A percentile compares a stretch with the other conserved stretches of the same genome.
phyloP scores from a whole-genome alignment of 2,797 vertebrate genomes.

The Sorex maritimensis region DNA sequence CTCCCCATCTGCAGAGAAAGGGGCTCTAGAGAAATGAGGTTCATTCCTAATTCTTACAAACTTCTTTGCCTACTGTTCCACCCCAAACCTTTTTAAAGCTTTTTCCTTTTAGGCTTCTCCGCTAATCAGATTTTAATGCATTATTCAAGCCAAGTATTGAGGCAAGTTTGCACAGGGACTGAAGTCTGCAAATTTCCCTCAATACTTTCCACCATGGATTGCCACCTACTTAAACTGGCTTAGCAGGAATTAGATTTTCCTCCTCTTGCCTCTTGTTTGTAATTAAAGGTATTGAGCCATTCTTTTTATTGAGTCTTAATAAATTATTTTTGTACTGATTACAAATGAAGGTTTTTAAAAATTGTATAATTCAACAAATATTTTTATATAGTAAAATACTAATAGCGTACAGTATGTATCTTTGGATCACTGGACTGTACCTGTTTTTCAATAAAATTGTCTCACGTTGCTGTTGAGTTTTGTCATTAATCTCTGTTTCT shows the following conservation, averaged over 20 bases:
- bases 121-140: background rate
- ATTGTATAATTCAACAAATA: conserved; percentile 76
- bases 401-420: conserved; percentile 30
- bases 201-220: background rate
- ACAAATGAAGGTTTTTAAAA: conserved; percentile 68
- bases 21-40: background rate
- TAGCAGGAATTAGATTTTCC: conserved; percentile 50
- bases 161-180: conserved; percentile 16
- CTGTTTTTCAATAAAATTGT: conserved; percentile 83
- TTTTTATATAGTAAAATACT: conserved; percentile 71
- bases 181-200: too few species aligned
- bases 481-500: background rate
- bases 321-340: conserved; percentile 73
- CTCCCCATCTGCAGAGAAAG: background rate
- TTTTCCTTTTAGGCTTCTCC: background rate
- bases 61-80: background rate
- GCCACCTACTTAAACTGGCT: conserved; percentile 62
- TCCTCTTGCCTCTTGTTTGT: conserved; percentile 55
- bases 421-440: conserved; percentile 32
- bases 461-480: background rate
- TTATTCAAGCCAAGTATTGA: conserved; percentile 8
- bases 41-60: background rate
- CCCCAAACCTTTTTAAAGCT: background rate
- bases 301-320: conserved; percentile 71
- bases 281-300: conserved; percentile 80